Evolutionary conservation across 2,113 vertebrate species (phyloP), one percentile per base, ranked within the genome.

Genomic region (Heliornis fulica): DNA sequence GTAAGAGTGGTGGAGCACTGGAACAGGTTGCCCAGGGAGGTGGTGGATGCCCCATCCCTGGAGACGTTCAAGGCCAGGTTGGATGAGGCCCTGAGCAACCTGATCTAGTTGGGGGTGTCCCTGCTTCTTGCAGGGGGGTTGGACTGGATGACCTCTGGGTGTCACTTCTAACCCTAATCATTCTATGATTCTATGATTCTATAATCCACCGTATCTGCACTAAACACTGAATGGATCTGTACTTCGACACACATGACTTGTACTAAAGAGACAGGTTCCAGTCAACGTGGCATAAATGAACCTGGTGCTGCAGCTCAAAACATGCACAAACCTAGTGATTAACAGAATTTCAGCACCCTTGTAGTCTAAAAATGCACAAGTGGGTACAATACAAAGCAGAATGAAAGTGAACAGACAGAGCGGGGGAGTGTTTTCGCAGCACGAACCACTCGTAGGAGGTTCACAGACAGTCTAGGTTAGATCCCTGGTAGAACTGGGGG

Each of bases 401-500:
- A 97, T 94, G 96, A 56, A 95, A 93, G 92, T 38, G 96, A 97
- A 97, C 96, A 97, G 96, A 97, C 96, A 97, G 96, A 94, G 93
- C 31, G 96, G 94, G 92, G 96, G 96, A 96, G 94, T 96, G 96
- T 97, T 97, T 95, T 96, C 41, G 5, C 96, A 97, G 94, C 93
- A 96, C 80, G 5, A 96, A n/a, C 83, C 94, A 84, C 83, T 92
- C 3, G 96, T 96, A 94, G 96, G 96, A 95, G 96, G 96, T 71
- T 97, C 96, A 96, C 96, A 97, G 96, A 97, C 96, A 97, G 96
- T 95, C 93, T 97, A 96, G 96, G 96, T 96, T 96, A 96, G 85
- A 96, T 96, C 94, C 89, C 96, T 95, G 96, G 90, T 78, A 96
- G 86, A 90, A 94, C 36, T 93, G 96, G 86, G 94, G 69, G 92